phyloP scores from a whole-genome alignment of 2,888 invertebrate species.

The Polymixis lichenea region DNA sequence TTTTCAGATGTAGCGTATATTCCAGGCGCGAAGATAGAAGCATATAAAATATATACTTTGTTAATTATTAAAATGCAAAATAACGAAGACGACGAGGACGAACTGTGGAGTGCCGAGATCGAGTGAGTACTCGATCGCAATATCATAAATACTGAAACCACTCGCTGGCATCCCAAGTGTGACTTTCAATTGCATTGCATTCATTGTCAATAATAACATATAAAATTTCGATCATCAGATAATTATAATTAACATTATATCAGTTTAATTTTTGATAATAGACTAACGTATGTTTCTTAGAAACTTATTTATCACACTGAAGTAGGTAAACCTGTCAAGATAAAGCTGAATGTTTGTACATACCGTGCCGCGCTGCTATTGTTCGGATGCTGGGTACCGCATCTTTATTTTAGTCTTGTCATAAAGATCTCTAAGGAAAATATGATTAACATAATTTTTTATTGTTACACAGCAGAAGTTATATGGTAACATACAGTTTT shows the following conservation, averaged over 20 bases:
- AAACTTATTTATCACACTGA: conserved; percentile 81
- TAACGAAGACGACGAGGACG: conserved; percentile 73
- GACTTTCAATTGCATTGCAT: conserved; percentile 34
- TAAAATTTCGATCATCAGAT: conserved; percentile 53
- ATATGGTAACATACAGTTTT: conserved; percentile 42
- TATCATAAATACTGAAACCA: conserved; percentile 55
- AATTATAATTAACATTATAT: conserved; percentile 69
- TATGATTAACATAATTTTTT: conserved; percentile 63
- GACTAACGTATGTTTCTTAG: conserved; percentile 79
- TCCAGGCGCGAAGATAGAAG: conserved; percentile 44
- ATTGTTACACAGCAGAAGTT: conserved; percentile 56
- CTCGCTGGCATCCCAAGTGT: conserved; percentile 63
- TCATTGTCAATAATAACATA: conserved; percentile 46
- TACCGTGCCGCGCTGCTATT: conserved; percentile 76
- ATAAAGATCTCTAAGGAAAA: conserved; percentile 61
- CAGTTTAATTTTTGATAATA: conserved; percentile 78
- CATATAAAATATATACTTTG: conserved; percentile 23
- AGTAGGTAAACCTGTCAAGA: conserved; percentile 88
- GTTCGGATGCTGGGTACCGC: conserved; percentile 74
- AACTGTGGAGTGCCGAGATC: conserved; percentile 80
- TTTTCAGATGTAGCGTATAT: conserved; percentile 59
- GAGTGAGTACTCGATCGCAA: conserved; percentile 78
- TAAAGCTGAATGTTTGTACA: conserved; percentile 83
- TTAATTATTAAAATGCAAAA: conserved; percentile 64
- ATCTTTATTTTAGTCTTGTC: conserved; percentile 69